Percentiles rank a stretch among this genome's conserved stretches.
Evolutionary conservation across 2,113 vertebrate genomes (phyloP).

Genomic region (Strix uralensis): DNA sequence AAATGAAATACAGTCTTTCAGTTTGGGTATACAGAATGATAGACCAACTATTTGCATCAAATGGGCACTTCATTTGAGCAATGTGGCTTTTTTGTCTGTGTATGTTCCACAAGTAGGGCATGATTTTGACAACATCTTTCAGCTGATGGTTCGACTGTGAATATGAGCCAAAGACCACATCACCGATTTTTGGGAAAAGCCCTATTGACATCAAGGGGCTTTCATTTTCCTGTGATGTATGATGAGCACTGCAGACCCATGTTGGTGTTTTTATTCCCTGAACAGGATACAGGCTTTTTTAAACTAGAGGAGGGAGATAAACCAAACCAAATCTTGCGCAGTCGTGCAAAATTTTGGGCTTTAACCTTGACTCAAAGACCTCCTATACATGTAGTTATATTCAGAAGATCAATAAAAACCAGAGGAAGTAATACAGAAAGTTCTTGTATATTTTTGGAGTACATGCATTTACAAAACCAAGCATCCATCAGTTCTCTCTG

Average conservation of each 20-base stretch:
- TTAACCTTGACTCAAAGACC: neutral
- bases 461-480: neutral
- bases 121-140: neutral
- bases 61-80: neutral
- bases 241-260: neutral
- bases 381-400: neutral
- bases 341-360: neutral
- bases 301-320: neutral
- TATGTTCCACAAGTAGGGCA: neutral
- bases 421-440: neutral
- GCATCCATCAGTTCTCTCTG: neutral
- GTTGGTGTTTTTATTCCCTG: neutral
- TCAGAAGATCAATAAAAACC: neutral
- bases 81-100: neutral
- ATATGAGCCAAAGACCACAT: neutral
- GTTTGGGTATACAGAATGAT: neutral
- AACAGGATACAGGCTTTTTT: neutral
- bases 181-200: neutral
- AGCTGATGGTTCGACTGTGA: neutral
- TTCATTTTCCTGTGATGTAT: neutral
- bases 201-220: neutral
- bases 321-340: neutral
- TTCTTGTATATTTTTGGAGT: neutral
- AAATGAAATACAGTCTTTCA: neutral
- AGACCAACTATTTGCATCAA: neutral